Base-by-base conservation (phyloP, 1,140 invertebrate genomes). In the Microplitis demolitor region DNA sequence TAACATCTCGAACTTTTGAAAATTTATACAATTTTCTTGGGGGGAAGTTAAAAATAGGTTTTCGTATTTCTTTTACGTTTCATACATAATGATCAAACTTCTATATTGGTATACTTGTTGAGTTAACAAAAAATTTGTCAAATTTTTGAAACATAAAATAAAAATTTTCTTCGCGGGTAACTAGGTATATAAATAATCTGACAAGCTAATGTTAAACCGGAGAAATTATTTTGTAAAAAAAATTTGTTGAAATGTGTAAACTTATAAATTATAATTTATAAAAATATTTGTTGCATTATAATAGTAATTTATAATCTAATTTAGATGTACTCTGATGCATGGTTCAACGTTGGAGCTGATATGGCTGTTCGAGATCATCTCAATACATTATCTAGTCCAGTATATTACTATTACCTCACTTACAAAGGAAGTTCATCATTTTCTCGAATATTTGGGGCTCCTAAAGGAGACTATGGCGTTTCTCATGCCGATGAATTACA, bases 401-500 rank as follows among this genome's bases (percentile, higher is more conserved):
- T 91, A 0, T 93, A 90, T 80, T 90, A 91, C 24, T 93, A 93
- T 77, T 87, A 91, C 4, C 89, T 93, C n/a, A 82, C 88, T 0
- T 91, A 93, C 76, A 87, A 87, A 78, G 91, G 91, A 3, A 83
- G 86, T n/a, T 86, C 88, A n/a, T 93, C 92, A 60, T 93, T 93
- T 72, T 92, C 90, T 6, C 86, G 87, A 74, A 89, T 93, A 67
- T 93, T 93, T 67, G 92, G 92, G 0, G 91, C 90, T 69, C 79
- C 82, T 2, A 77, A 83, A 11, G 86, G 85, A 11, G 87, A 92
- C 79, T 92, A 92, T 74, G 92, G 92, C 34, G 91, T 93, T 0
- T 91, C 90, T 61, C 92, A 94, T 80, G 92, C 91, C 1, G 93
- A 94, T 74, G 93, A 94, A 66, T 82, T 93, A 16, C 91, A 92